phyloP scores from a whole-genome alignment of 2,113 vertebrate genomes.

The Dolichallabes microphthalmus region DNA sequence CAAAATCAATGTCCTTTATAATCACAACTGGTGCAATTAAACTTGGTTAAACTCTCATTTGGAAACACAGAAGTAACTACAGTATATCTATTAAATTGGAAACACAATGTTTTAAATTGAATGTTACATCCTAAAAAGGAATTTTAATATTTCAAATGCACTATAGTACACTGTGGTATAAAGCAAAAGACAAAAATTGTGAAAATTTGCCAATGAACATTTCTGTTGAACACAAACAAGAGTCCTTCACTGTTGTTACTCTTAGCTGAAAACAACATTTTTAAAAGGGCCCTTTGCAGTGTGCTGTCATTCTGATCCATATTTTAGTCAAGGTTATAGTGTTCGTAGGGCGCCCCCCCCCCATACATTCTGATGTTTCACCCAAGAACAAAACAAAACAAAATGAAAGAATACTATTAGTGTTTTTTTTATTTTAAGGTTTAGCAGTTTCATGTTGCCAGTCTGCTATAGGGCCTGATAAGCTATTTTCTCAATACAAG shows the following conservation, averaged over 20 bases:
- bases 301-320: background rate
- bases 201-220: background rate
- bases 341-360: no score
- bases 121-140: background rate
- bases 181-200: background rate
- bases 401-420: background rate
- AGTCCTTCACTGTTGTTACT: background rate
- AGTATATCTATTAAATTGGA: background rate
- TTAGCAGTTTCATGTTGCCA: background rate
- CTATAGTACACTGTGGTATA: background rate
- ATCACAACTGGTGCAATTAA: no score
- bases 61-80: background rate
- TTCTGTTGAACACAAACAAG: background rate
- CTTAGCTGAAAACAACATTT: background rate
- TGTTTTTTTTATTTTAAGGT: background rate
- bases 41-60: background rate
- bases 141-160: background rate
- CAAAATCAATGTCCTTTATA: no score
- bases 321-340: background rate
- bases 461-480: conserved; percentile 3
- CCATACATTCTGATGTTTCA: background rate
- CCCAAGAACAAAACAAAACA: background rate
- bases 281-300: background rate
- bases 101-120: background rate
- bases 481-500: background rate